Conservation (phyloP, 2,113 vertebrate species). For the Eira barbara region DNA sequence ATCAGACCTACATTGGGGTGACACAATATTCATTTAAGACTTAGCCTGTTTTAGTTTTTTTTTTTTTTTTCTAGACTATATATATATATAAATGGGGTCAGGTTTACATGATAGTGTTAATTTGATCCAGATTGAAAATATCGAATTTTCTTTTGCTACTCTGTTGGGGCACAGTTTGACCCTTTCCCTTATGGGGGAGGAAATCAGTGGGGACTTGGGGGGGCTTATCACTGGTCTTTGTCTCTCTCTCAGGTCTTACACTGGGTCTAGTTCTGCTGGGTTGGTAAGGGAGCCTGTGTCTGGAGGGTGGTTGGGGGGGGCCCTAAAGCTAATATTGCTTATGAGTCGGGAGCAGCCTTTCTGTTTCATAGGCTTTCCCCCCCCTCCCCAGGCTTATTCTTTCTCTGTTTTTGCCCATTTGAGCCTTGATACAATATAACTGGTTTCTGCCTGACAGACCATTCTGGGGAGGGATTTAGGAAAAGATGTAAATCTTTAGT, state of each 20-base stretch:
- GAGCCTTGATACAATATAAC: neutral
- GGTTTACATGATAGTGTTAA: neutral
- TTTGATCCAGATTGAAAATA: neutral
- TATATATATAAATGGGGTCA: too few species aligned
- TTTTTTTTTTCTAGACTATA: neutral
- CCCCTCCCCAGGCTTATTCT: neutral
- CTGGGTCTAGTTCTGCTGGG: neutral
- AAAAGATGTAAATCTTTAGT: neutral
- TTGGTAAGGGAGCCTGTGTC: neutral
- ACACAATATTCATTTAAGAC: neutral
- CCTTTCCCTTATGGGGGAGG: neutral
- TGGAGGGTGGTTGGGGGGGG: neutral
- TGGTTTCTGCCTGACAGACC: neutral
- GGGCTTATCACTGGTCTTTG: neutral
- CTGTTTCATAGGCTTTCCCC: neutral
- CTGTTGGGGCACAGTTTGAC: neutral
- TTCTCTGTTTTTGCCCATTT: neutral
- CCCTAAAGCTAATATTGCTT: neutral
- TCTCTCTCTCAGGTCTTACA: neutral
- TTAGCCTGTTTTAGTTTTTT: neutral
- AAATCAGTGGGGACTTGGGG: neutral
- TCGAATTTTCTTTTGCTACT: neutral
- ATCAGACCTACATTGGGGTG: neutral
- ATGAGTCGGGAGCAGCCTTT: neutral
- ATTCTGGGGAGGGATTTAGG: neutral